A percentile compares a stretch with the other conserved stretches of the same genome.
These are phyloP conservation scores for Drosophila neutralis DNA, from an alignment of 2,888 invertebrate species.

Conservation along the genomic window DNA sequence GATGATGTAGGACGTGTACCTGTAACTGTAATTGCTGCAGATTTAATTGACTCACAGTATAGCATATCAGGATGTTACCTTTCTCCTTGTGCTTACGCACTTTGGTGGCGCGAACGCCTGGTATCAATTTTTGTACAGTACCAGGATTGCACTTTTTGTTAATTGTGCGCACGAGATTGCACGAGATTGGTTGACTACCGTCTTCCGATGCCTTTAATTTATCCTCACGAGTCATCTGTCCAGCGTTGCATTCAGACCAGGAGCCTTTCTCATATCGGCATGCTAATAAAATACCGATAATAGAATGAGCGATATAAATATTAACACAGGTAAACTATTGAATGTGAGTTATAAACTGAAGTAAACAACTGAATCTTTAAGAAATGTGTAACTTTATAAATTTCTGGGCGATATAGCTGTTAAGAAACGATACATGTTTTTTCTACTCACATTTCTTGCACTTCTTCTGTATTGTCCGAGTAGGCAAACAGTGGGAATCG, in stretches of 20 bases:
- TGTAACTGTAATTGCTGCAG: constrained; percentile 21
- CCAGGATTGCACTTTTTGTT: constrained; percentile 94
- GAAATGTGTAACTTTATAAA: not conserved
- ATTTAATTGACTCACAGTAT: not conserved
- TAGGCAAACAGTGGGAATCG: constrained; percentile 91
- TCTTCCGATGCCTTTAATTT: constrained; percentile 92
- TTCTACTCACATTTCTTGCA: constrained; percentile 92
- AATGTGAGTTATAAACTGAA: not conserved
- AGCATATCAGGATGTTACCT: constrained; percentile 83
- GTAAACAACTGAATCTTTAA: not conserved
- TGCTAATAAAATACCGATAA: constrained; percentile 84
- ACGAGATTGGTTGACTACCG: constrained; percentile 81
- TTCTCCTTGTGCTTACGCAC: constrained; percentile 85
- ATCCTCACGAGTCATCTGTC: constrained; percentile 93
- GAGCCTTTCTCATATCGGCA: constrained; percentile 96
- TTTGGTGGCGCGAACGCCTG: constrained; percentile 87
- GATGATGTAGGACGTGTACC: constrained; percentile 57
- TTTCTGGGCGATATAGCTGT: not conserved
- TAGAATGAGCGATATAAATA: not conserved
- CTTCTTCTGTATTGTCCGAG: constrained; percentile 94
- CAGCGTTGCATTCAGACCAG: constrained; percentile 93
- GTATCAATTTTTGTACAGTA: constrained; percentile 84
- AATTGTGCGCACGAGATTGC: constrained; percentile 91
- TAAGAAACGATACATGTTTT: not conserved
- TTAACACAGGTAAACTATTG: not conserved